Conservation (phyloP, 2,797 vertebrate species). For the Myiotriccus ornatus region DNA sequence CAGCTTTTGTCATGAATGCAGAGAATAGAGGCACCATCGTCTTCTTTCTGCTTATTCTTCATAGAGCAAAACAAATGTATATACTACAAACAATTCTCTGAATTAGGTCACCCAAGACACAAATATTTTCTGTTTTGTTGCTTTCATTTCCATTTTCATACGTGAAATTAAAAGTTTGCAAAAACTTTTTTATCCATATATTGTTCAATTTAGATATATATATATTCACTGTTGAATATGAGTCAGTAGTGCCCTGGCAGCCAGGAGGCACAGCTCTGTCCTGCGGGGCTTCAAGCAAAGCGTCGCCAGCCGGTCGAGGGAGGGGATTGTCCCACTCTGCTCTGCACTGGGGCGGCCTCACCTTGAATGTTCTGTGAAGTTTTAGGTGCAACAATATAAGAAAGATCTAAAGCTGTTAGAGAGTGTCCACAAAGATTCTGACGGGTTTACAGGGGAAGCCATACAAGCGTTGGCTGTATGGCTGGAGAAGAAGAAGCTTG, state of each 20-base stretch:
- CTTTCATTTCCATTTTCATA: neutral
- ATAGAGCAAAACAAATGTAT: neutral
- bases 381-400: neutral
- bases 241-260: neutral
- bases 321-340: neutral
- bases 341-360: neutral
- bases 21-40: neutral
- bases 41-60: neutral
- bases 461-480: too few species aligned
- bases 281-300: neutral
- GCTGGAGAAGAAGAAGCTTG: neutral
- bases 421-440: neutral
- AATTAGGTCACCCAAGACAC: neutral
- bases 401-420: neutral
- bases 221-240: neutral
- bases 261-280: fast-evolving
- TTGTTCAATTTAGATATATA: neutral
- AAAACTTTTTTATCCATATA: neutral
- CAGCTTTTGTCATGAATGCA: neutral
- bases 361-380: neutral
- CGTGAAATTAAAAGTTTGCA: neutral
- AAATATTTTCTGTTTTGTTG: neutral
- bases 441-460: neutral
- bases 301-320: fast-evolving
- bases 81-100: neutral